Percentiles rank a stretch among this genome's conserved stretches.
Conservation (phyloP, 2,113 vertebrate species). For the Petromus typicus region DNA sequence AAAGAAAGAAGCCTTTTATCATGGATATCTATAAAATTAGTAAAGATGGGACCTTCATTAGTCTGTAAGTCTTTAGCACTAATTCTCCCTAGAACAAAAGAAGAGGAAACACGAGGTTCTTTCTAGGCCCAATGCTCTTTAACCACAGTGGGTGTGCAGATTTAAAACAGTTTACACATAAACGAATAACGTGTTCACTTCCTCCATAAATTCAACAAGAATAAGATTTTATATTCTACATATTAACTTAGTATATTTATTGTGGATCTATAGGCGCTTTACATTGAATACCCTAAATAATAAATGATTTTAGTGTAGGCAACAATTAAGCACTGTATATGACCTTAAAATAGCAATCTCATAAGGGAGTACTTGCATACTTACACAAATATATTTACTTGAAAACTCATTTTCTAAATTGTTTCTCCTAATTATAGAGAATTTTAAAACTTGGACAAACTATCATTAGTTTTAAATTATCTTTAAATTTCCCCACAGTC, state of each 20-base stretch:
- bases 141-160: neutral
- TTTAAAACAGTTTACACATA: too few relatives aligned
- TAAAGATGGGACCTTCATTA: neutral
- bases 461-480: constrained; percentile 11
- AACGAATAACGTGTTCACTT: neutral
- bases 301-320: neutral
- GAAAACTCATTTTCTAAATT: constrained; percentile 21
- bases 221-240: neutral
- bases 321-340: neutral
- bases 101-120: neutral
- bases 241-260: neutral
- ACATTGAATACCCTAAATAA: constrained; percentile 35
- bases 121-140: neutral
- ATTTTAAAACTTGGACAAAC: constrained; percentile 28
- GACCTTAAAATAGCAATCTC: neutral
- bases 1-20: constrained; percentile 7
- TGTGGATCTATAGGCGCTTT: neutral
- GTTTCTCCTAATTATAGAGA: neutral
- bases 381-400: constrained; percentile 45
- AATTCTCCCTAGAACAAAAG: neutral
- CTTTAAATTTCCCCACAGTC: constrained; percentile 5
- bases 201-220: neutral
- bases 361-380: neutral
- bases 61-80: neutral
- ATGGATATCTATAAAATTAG: neutral